Percentiles rank a stretch among this genome's conserved stretches.
Evolutionary conservation across 2,797 vertebrate species (phyloP).

Genomic region (Fundulus diaphanus): DNA sequence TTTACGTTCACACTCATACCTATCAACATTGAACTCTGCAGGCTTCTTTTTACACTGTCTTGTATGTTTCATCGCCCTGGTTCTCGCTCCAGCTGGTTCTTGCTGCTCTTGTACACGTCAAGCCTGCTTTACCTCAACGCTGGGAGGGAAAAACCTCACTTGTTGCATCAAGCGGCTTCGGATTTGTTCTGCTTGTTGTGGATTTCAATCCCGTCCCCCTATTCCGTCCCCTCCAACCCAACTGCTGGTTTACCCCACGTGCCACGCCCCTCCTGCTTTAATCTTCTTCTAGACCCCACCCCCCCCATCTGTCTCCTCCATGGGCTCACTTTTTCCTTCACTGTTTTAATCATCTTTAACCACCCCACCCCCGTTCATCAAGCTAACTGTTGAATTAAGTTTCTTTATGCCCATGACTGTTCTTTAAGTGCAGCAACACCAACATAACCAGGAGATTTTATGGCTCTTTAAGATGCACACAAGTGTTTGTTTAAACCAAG

Average conservation of each 20-base stretch:
- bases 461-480: conserved; percentile 9
- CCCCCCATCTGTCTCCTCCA: not conserved
- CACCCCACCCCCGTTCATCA: conserved; percentile 58
- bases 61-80: conserved; percentile 45
- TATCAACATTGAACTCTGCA: conserved; percentile 16
- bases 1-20: not conserved
- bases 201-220: conserved; percentile 26
- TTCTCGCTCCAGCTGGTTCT: conserved; percentile 48
- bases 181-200: conserved; percentile 67
- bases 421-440: conserved; percentile 11
- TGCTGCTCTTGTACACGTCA: conserved; percentile 19
- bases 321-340: conserved; percentile 43
- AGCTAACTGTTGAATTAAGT: conserved; percentile 12
- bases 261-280: conserved; percentile 26
- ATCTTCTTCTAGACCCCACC: conserved; percentile 26
- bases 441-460: conserved; percentile 5
- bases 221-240: conserved; percentile 23
- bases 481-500: conserved; percentile 19
- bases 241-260: conserved; percentile 12
- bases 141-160: conserved; percentile 45
- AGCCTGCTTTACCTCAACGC: conserved; percentile 33
- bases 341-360: conserved; percentile 68
- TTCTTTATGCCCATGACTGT: conserved; percentile 21
- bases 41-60: conserved; percentile 7
- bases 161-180: conserved; percentile 54